phyloP scores from a whole-genome alignment of 2,797 vertebrate genomes.

The Rhadinocentrus ornatus region DNA sequence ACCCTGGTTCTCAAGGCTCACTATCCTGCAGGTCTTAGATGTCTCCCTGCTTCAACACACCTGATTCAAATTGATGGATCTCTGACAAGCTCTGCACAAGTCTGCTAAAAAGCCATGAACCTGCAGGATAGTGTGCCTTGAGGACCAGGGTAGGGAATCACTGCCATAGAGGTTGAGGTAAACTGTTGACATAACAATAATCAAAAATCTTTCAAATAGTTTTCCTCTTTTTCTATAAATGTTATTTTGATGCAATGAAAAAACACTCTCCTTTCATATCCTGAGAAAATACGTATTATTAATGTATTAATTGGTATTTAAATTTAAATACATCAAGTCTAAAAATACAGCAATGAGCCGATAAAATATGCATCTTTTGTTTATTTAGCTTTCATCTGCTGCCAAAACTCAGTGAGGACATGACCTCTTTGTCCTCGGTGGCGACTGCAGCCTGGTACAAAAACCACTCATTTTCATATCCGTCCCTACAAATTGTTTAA shows the following conservation, averaged over 20 bases:
- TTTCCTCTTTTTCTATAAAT: background rate
- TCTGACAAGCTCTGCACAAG: too few species aligned
- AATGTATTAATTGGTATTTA: background rate
- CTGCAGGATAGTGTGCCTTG: too few species aligned
- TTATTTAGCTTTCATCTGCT: conserved; percentile 23
- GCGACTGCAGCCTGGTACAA: background rate
- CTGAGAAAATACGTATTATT: conserved; percentile 22
- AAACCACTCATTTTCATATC: conserved; percentile 2
- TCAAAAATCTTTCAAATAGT: background rate
- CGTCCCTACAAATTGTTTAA: background rate
- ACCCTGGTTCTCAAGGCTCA: too few species aligned
- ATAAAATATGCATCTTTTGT: conserved; percentile 21
- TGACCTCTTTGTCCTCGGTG: conserved; percentile 13
- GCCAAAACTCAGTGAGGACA: background rate
- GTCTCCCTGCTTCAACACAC: too few species aligned
- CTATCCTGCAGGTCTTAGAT: too few species aligned
- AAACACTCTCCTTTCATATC: background rate
- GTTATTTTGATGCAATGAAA: background rate
- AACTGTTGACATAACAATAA: background rate
- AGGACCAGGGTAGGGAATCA: too few species aligned
- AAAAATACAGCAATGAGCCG: conserved; percentile 17
- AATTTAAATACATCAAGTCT: background rate
- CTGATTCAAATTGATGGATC: too few species aligned
- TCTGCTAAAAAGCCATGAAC: too few species aligned
- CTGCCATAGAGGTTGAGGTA: background rate